These are phyloP conservation scores for Diloba caeruleocephala DNA, from an alignment of 2,888 invertebrate species.

Conservation along the genomic window DNA sequence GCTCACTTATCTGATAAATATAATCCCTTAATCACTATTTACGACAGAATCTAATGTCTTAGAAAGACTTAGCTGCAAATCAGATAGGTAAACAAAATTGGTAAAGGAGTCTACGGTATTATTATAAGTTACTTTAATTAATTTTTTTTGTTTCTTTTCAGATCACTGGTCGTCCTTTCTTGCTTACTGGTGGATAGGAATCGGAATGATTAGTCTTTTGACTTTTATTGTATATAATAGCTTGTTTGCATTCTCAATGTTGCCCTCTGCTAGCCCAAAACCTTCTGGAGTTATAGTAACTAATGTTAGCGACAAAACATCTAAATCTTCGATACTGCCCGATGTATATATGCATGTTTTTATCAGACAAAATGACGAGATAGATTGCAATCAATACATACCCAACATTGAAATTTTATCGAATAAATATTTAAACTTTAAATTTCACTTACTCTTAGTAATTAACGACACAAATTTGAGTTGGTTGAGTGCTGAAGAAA, in stretches of 20 bases:
- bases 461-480: slow-evolving; percentile 69
- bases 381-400: slow-evolving; percentile 67
- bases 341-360: slow-evolving; percentile 78
- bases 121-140: not conserved
- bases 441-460: slow-evolving; percentile 73
- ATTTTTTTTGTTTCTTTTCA: slow-evolving; percentile 61
- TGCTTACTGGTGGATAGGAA: slow-evolving; percentile 78
- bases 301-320: slow-evolving; percentile 25
- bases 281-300: slow-evolving; percentile 45
- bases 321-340: slow-evolving; percentile 35
- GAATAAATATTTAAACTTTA: slow-evolving; percentile 67
- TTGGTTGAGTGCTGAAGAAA: slow-evolving; percentile 65
- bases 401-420: slow-evolving; percentile 71
- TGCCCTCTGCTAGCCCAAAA: slow-evolving; percentile 60
- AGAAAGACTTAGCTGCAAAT: no score
- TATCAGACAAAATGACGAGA: slow-evolving; percentile 60
- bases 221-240: slow-evolving; percentile 79
- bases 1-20: no score
- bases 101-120: no score
- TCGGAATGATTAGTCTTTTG: slow-evolving; percentile 76
- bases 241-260: slow-evolving; percentile 66
- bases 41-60: no score
- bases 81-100: no score
- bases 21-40: no score
- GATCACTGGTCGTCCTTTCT: slow-evolving; percentile 78